phyloP scores from a whole-genome alignment of 1,140 invertebrate species.

The Drosophila oshimai region DNA sequence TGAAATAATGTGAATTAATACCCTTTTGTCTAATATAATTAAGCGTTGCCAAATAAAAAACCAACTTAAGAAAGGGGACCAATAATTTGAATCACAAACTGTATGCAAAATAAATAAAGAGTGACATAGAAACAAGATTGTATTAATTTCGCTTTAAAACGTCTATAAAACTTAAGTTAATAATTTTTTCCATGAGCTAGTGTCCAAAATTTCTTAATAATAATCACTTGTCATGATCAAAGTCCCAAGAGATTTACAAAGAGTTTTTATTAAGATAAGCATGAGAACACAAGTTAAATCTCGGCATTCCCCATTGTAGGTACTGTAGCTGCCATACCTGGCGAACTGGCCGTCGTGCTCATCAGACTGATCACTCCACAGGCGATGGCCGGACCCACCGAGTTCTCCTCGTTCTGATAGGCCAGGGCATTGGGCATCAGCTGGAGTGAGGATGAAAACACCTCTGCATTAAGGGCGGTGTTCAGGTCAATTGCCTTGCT shows the following conservation, averaged over 20 bases:
- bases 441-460: conserved; percentile 67
- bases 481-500: conserved; percentile 80
- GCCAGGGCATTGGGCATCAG: conserved; percentile 61
- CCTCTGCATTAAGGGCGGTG: conserved; percentile 72
- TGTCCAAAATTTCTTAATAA: too few relatives aligned
- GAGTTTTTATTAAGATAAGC: conserved; percentile 5
- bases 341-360: conserved; percentile 29
- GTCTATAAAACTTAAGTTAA: too few relatives aligned
- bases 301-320: conserved; percentile 6
- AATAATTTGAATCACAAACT: not conserved
- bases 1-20: not conserved
- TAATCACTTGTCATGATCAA: not conserved
- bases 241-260: not conserved
- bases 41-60: not conserved
- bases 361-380: conserved; percentile 81
- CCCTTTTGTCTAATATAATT: not conserved
- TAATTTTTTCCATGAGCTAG: too few relatives aligned
- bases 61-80: not conserved
- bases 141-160: not conserved
- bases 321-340: not conserved
- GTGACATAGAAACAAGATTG: too few relatives aligned
- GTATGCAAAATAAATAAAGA: too few relatives aligned
- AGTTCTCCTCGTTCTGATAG: conserved; percentile 79
- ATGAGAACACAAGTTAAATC: conserved; percentile 3
- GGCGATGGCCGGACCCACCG: conserved; percentile 64